phyloP scores from a whole-genome alignment of 1,140 invertebrate genomes.

The Brachionus plicatilis region DNA sequence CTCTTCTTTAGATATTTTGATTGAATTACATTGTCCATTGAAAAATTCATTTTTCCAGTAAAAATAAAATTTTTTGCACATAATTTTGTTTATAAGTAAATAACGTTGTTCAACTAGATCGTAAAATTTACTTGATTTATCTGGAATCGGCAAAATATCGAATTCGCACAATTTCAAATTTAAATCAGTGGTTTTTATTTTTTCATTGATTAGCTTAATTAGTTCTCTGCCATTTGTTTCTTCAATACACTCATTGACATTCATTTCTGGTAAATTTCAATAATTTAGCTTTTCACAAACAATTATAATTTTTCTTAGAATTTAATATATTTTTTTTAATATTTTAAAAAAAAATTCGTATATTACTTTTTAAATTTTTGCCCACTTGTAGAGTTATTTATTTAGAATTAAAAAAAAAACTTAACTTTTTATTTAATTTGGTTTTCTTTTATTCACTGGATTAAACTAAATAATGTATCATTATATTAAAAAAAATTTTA shows the following conservation, averaged over 20 bases:
- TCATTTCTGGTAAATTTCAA: not conserved
- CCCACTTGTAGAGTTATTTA: too few relatives aligned
- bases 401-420: too few relatives aligned
- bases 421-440: too few relatives aligned
- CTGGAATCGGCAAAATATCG: not conserved
- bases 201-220: not conserved
- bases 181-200: not conserved
- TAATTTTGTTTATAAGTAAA: not conserved
- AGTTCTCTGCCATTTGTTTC: not conserved
- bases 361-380: too few relatives aligned
- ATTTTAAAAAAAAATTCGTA: too few relatives aligned
- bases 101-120: not conserved
- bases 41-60: conserved; percentile 4
- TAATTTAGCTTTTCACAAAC: not conserved
- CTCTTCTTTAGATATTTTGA: not conserved
- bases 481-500: too few relatives aligned
- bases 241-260: not conserved
- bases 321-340: not conserved
- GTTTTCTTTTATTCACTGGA: too few relatives aligned
- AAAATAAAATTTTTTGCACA: conserved; percentile 13
- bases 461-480: too few relatives aligned
- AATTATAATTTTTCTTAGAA: not conserved
- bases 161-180: not conserved
- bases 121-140: not conserved
- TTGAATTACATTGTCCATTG: not conserved